Evolutionary conservation across 2,113 vertebrate genomes (phyloP), one percentile per base, ranked within the genome.

Genomic region (Silurus asotus): DNA sequence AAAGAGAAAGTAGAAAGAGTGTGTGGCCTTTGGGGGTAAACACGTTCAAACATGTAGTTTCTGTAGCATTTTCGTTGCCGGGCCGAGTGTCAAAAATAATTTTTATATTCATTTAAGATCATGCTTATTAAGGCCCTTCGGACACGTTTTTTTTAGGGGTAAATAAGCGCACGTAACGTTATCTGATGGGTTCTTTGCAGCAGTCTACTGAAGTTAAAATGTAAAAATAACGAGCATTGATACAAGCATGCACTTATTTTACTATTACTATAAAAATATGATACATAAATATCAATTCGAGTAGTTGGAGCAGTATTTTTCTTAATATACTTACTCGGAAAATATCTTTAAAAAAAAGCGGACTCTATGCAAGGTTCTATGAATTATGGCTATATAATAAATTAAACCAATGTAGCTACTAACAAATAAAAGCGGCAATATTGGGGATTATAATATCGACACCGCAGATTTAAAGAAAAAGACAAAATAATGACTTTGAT

Each of bases 41-140:
- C 86, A 82, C 89, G 83, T 91, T 92, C 87, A 88, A 92, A 91
- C 86, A 89, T 89, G 83, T 92, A 90, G 89, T 92, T 90, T 91
- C 82, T 86, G 81, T 90, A 81, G 87, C 81, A 83, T 78, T 85
- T 58, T 79, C 83, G 80, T 76, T 88, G 90, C 89, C 87, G 83
- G 91, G 89, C 64, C 86, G 89, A 87, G 87, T 91, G 94, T 94
- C 93, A 94, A 84, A 93, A 92, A 91, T 93, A 93, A 94, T 94
- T 91, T 92, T 82, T 85, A 69, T 88, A 84, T 90, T 93, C 90
- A 91, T 94, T 94, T 92, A 88, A 88, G 87, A 88, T 85, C 87
- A 94, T 65, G 77, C 67, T 76, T 88, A 79, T 81, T 75, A 72
- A 75, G 56, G 76, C 88, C 70, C 19, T 75, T 84, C 74, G 77